Evolutionary conservation across 2,113 vertebrate genomes (phyloP).

Genomic region (Dromiciops gliroides): DNA sequence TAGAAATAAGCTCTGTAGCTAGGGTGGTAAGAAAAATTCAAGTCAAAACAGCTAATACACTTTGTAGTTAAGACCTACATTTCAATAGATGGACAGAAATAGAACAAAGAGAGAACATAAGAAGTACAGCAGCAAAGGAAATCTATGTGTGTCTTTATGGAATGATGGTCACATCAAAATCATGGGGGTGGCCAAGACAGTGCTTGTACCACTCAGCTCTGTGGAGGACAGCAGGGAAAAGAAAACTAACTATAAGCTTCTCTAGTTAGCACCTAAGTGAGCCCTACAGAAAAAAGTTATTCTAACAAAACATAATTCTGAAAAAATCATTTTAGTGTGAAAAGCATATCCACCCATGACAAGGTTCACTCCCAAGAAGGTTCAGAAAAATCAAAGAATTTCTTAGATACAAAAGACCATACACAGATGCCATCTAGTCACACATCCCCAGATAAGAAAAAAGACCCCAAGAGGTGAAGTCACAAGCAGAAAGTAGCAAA

Average conservation of each 20-base stretch:
- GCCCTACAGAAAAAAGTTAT: not conserved
- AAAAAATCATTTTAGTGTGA: slow-evolving; percentile 41
- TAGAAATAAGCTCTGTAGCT: too few species aligned
- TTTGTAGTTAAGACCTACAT: not conserved
- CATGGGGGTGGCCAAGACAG: slow-evolving; percentile 38
- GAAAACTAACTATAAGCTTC: slow-evolving; percentile 41
- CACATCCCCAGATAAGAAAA: not conserved
- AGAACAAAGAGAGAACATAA: not conserved
- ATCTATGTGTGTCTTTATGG: not conserved
- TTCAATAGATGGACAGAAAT: not conserved
- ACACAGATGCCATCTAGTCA: not conserved
- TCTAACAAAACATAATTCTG: slow-evolving; percentile 39
- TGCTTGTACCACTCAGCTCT: not conserved
- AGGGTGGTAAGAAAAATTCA: too few species aligned
- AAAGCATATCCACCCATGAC: slow-evolving; percentile 1
- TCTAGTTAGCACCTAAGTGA: not conserved
- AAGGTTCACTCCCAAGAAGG: slow-evolving; percentile 35
- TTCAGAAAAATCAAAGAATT: not conserved
- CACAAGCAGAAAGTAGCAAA: accelerated
- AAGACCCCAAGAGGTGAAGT: not conserved
- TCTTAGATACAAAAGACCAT: not conserved
- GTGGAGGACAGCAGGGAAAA: not conserved
- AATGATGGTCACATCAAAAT: not conserved
- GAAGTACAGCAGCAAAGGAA: not conserved
- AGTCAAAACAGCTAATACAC: not conserved